Evolutionary conservation across 2,888 invertebrate species (phyloP).

Genomic region (Morinoia aosen): DNA sequence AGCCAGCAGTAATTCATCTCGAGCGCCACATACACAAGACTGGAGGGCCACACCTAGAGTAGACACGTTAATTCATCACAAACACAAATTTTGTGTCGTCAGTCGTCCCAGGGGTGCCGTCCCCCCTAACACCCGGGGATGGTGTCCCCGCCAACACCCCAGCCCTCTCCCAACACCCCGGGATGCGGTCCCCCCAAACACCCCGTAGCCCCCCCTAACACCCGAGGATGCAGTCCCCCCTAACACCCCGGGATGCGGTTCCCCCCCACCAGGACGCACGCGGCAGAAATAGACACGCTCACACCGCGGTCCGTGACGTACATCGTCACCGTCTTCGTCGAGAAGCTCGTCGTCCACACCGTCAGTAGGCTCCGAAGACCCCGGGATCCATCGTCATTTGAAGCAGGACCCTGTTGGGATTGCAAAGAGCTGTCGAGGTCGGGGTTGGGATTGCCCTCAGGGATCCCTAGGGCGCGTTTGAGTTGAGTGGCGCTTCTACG

Average conservation of each 20-base stretch:
- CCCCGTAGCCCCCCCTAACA: background rate
- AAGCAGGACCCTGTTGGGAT: background rate
- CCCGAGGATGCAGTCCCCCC: background rate
- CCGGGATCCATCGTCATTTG: background rate
- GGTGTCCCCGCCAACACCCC: background rate
- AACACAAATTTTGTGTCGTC: no score
- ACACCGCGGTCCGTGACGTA: constrained; percentile 1
- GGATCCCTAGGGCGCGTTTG: background rate
- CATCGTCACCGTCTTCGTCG: constrained; percentile 50
- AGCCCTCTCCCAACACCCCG: no score
- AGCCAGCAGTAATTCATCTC: no score
- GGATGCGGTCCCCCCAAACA: background rate
- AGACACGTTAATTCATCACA: no score
- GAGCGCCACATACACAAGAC: no score
- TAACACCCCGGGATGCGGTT: background rate
- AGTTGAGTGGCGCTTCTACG: background rate
- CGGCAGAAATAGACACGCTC: background rate
- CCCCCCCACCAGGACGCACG: background rate
- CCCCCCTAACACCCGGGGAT: background rate
- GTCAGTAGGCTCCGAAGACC: constrained; percentile 22
- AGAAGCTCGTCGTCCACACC: constrained; percentile 39
- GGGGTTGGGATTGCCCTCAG: background rate
- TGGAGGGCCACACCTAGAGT: no score
- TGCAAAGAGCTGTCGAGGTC: background rate
- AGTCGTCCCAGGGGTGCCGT: background rate